Percentiles rank a stretch among this genome's conserved stretches.
phyloP scores from a whole-genome alignment of 1,140 invertebrate genomes.

The Trichogramma pretiosum region DNA sequence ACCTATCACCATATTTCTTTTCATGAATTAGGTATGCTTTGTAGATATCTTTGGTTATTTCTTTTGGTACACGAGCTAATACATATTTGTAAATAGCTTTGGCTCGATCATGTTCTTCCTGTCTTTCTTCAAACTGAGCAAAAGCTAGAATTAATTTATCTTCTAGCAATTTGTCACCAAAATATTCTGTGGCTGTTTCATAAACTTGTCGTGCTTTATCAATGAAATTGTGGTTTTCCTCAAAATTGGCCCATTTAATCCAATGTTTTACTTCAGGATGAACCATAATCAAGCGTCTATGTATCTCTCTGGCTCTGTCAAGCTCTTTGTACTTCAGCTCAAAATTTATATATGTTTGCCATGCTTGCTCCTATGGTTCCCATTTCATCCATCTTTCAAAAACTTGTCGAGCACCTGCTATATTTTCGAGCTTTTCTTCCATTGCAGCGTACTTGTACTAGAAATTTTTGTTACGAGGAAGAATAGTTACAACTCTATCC shows the following conservation, averaged over 20 bases:
- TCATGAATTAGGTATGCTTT: constrained; percentile 98
- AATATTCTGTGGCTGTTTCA: constrained; percentile 94
- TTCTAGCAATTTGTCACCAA: constrained; percentile 92
- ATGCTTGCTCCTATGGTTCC: constrained; percentile 99
- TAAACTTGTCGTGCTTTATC: constrained; percentile 81
- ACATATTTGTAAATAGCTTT: constrained; percentile 97
- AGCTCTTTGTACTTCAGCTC: constrained; percentile 96
- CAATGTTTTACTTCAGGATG: constrained; percentile 96
- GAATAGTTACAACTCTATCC: constrained; percentile 93
- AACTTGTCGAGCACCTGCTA: constrained; percentile 71
- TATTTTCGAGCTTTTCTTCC: constrained; percentile 98
- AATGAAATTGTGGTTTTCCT: constrained; percentile 91
- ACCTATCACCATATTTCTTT: constrained; percentile 96
- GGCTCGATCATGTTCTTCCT: constrained; percentile 96
- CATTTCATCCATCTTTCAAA: constrained; percentile 99
- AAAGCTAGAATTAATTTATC: constrained; percentile 94
- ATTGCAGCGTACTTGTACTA: constrained; percentile 99
- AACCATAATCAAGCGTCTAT: constrained; percentile 91
- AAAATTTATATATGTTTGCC: constrained; percentile 99
- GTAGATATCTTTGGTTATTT: constrained; percentile 88
- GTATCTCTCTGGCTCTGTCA: constrained; percentile 85
- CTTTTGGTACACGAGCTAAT: constrained; percentile 88
- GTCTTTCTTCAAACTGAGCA: constrained; percentile 97
- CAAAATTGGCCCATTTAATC: constrained; percentile 95
- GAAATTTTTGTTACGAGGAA: constrained; percentile 96